Conservation (phyloP, 2,113 vertebrate species). For the Ranitomeya imitator region DNA sequence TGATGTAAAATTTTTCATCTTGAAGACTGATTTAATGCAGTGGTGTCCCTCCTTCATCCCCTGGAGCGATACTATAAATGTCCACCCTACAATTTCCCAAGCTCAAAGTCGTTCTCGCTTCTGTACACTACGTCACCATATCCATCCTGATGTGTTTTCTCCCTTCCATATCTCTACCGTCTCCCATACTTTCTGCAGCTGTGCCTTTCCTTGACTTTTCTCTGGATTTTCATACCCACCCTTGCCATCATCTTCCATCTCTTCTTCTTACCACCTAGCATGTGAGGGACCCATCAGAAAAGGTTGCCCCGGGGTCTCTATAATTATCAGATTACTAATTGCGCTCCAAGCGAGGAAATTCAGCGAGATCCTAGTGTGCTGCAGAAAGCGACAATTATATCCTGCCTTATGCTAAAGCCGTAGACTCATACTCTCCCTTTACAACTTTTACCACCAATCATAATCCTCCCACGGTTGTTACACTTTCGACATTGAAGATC, state of each 20-base stretch:
- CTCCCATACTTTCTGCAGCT: background rate
- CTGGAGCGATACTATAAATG: conserved; percentile 10
- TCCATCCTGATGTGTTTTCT: background rate
- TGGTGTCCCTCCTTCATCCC: background rate
- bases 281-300: background rate
- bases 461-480: background rate
- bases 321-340: conserved; percentile 56
- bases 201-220: background rate
- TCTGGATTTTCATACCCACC: background rate
- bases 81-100: conserved; percentile 18
- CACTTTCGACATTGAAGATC: background rate
- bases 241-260: background rate
- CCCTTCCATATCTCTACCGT: background rate
- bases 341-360: background rate
- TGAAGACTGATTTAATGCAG: background rate
- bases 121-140: background rate
- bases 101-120: background rate
- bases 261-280: background rate
- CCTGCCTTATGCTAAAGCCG: background rate
- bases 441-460: background rate
- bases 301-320: conserved; percentile 17
- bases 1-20: conserved; percentile 7
- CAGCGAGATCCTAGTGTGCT: background rate
- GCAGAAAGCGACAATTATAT: conserved; percentile 28
- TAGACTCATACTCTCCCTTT: background rate